phyloP scores from a whole-genome alignment of 2,797 vertebrate species.

The Hydrocynus forskahlii region DNA sequence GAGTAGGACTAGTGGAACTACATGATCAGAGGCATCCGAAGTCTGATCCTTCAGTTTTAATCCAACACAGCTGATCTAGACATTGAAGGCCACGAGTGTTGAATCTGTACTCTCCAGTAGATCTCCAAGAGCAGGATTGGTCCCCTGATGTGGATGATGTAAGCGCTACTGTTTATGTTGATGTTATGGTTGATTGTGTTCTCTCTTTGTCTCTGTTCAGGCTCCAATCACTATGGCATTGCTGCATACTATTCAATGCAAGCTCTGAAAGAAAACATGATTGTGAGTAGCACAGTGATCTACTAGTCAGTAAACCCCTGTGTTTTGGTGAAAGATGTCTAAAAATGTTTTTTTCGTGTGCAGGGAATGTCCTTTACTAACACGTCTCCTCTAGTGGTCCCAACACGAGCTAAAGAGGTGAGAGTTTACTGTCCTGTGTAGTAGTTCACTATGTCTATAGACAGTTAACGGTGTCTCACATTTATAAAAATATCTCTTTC shows the following conservation, averaged over 20 bases:
- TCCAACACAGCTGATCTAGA: too few relatives aligned
- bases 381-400: conserved; percentile 80
- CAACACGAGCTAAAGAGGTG: conserved; percentile 78
- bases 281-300: conserved; percentile 67
- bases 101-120: too few relatives aligned
- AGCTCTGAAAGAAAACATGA: conserved; percentile 79
- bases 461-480: too few relatives aligned
- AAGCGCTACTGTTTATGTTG: too few relatives aligned
- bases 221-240: conserved; percentile 82
- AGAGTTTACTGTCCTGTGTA: neutral
- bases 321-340: neutral
- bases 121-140: too few relatives aligned
- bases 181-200: neutral
- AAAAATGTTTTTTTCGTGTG: neutral
- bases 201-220: conserved; percentile 54
- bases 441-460: too few relatives aligned
- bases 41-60: too few relatives aligned
- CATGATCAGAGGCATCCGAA: neutral
- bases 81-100: too few relatives aligned
- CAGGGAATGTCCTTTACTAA: conserved; percentile 83
- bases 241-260: conserved; percentile 78
- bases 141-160: too few relatives aligned
- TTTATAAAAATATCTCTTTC: too few relatives aligned
- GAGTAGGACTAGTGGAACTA: too few relatives aligned
- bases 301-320: neutral